Evolutionary conservation across 2,113 vertebrate species (phyloP).

Genomic region (Astatoreochromis straeleni): DNA sequence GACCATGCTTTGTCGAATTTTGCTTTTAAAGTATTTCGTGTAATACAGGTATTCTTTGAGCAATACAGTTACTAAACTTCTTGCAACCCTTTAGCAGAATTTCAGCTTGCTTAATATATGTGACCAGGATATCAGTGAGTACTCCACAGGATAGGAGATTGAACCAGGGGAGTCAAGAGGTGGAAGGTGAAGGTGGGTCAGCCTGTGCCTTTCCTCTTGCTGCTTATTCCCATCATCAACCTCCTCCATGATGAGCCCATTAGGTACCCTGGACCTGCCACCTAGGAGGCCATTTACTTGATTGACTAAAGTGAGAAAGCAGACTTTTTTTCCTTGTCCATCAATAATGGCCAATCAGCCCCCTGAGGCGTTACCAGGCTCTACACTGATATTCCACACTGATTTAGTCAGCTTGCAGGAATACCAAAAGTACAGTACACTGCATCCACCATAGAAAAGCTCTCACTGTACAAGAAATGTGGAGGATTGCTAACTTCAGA

Average conservation of each 20-base stretch:
- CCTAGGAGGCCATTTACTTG: conserved; percentile 65
- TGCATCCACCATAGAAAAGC: not conserved
- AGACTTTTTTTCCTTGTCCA: conserved; percentile 56
- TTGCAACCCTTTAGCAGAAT: not conserved
- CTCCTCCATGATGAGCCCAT: conserved; percentile 66
- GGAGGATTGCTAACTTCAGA: not conserved
- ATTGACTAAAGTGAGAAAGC: conserved; percentile 69
- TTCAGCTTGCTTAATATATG: not conserved
- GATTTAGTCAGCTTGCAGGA: conserved; percentile 22
- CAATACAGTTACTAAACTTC: not conserved
- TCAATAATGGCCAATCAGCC: conserved; percentile 72
- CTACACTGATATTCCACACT: conserved; percentile 37
- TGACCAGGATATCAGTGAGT: not conserved
- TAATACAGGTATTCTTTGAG: not conserved
- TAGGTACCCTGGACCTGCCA: conserved; percentile 59
- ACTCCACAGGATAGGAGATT: not conserved
- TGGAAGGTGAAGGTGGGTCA: conserved; percentile 18
- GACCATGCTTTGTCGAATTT: no score
- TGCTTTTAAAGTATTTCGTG: not conserved
- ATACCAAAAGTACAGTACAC: not conserved
- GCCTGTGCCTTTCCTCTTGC: not conserved
- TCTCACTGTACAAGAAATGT: not conserved
- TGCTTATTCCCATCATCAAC: conserved; percentile 41
- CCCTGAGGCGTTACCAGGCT: conserved; percentile 32
- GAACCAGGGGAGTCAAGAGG: not conserved